Base-by-base conservation (phyloP, 2,888 invertebrate species). In the Torymus auratus region DNA sequence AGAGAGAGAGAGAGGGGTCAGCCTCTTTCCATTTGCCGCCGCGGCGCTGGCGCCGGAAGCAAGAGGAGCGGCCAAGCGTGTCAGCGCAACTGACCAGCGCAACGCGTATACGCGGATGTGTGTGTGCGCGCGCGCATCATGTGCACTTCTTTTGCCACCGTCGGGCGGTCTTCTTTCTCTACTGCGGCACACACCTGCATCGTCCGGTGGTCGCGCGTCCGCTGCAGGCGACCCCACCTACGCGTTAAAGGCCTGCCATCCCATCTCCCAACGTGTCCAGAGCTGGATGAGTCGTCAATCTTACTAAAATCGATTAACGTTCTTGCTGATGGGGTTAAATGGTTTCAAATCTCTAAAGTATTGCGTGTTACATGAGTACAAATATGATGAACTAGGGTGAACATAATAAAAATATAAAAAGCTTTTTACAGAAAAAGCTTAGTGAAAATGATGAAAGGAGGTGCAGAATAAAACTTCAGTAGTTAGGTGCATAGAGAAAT, bases 51-150 rank as follows among this genome's bases (percentile, higher is more conserved):
- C 88, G 88, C 87, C 88, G 89, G 88, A 88, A 89, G 88, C 86
- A 80, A 78, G 71, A 41, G 85, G 7, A 85, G 85, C 86, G 87
- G 86, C 87, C 88, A 86, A 87, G 88, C 88, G 89, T 89, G 88
- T 87, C 88, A 87, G 88, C 86, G 87, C 88, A 7, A 41, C 88
- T 89, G 87, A 89, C 88, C 89, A 89, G 87, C 88, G 87, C 87
- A 87, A 86, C 84, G 86, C 86, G 41, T 41, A 7, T 41, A 28
- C 28, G 28, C 7, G 41, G 7, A 28, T 28, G 28, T 28, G 7
- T 41, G 41, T 41, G 7, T 41, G 7, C 7, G 41, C 7, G 41
- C 7, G 41, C 41, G 41, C 41, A 41, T 41, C 41, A 41, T 85
- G 41, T 85, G 41, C 28, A 87, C 87, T 88, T 86, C 88, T 86